These are phyloP conservation scores for Pandemis corylana DNA, from an alignment of 2,888 invertebrate species.

Conservation along the genomic window DNA sequence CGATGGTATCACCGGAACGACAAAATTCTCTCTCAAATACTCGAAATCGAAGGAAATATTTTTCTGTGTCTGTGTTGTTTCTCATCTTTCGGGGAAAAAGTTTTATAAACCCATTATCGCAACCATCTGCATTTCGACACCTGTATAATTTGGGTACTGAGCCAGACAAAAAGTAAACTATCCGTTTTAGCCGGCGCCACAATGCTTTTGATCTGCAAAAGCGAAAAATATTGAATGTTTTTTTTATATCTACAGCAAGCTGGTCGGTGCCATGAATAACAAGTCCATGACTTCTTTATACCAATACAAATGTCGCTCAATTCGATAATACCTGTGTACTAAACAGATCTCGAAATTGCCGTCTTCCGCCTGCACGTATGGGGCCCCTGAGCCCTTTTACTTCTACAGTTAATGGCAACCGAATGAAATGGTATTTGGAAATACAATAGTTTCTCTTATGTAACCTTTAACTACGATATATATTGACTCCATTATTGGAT, in stretches of 20 bases:
- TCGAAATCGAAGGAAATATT: not conserved
- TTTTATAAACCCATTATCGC: not conserved
- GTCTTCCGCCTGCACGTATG: slow-evolving; percentile 60
- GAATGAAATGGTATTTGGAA: slow-evolving; percentile 35
- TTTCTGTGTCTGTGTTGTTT: not conserved
- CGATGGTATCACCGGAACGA: too few relatives aligned
- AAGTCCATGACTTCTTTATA: slow-evolving; percentile 40
- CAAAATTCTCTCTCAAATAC: too few relatives aligned
- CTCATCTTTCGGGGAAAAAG: not conserved
- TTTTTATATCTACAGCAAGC: slow-evolving; percentile 1
- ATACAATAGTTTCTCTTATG: not conserved
- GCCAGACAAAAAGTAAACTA: not conserved
- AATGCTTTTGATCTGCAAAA: not conserved
- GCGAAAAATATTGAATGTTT: not conserved
- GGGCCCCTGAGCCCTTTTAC: slow-evolving; percentile 59
- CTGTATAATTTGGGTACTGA: not conserved
- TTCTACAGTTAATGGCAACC: slow-evolving; percentile 47
- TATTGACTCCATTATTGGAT: not conserved
- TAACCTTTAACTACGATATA: not conserved
- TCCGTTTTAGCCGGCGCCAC: not conserved
- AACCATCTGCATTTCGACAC: not conserved
- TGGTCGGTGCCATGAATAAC: not conserved
- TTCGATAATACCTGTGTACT: slow-evolving; percentile 65
- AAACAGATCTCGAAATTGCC: slow-evolving; percentile 65
- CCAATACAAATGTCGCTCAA: slow-evolving; percentile 58